Base-by-base conservation (phyloP, 2,888 invertebrate genomes). In the Coelopa pilipes region DNA sequence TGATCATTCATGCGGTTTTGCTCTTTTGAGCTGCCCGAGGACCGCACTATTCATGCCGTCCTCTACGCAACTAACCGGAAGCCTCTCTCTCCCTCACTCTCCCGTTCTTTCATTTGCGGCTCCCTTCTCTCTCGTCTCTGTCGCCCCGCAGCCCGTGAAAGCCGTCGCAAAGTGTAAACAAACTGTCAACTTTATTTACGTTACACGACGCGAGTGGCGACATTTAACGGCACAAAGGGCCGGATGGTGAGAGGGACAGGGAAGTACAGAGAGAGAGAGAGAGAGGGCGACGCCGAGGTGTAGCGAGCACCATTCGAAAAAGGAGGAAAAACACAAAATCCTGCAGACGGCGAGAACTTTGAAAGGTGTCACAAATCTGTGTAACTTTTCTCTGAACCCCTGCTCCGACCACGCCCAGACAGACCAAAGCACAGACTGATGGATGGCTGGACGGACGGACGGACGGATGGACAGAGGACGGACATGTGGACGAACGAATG, bases 311-410 rank as follows among this genome's bases (percentile, higher is more conserved):
- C 19, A 24, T 59, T 59, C 21, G 57, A 19, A 24, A 59, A 59
- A 59, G 24, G 24, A 19, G 13, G 24, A 21, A 19, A 19, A 10
- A 59, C 57, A 17, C 57, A 59, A 59, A 59, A 59, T 59, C 57
- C 57, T 59, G 57, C 57, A 34, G 34, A 34, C 34, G 13, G 53
- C n/a, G n/a, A n/a, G 13, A 53, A 62, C 68, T 60, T 73, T 76
- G 67, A 73, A 74, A 75, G 74, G 77, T 78, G 73, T 70, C 60
- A 76, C 75, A 78, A 75, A 77, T 74, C 69, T 70, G 55, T 72
- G 70, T 73, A 72, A 75, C 76, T 73, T 73, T 73, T 74, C 10
- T 53, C 15, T 53, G 53, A 34, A 34, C 34, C 7, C 34, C 34
- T 34, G 34, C 34, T 34, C 34, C 7, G 34, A 2, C 2, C 4